Evolutionary conservation across 1,140 invertebrate species (phyloP).

Genomic region (Apis laboriosa): DNA sequence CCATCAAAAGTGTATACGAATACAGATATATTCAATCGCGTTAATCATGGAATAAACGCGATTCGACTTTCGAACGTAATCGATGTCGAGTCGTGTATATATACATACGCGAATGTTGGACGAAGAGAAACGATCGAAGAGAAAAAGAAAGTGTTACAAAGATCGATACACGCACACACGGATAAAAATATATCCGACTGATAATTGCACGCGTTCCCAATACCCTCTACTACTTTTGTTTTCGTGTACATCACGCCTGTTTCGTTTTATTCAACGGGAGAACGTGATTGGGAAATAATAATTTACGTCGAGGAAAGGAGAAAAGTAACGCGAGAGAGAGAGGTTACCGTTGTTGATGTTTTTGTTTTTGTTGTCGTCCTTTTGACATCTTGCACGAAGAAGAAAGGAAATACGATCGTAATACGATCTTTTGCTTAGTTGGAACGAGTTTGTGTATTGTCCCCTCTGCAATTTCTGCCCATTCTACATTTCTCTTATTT

Average conservation of each 20-base stretch:
- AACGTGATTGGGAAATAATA: neutral
- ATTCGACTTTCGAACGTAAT: no score
- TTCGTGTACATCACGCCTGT: neutral
- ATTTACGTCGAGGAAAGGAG: neutral
- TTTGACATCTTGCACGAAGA: neutral
- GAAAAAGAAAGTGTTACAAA: neutral
- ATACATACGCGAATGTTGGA: neutral
- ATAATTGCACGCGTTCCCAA: constrained; percentile 8
- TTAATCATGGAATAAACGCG: no score
- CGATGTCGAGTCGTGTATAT: no score
- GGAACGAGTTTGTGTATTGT: no score
- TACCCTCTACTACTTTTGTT: neutral
- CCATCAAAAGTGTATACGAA: no score
- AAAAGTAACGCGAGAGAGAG: neutral
- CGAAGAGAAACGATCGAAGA: neutral
- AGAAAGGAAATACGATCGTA: neutral
- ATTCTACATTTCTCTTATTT: no score
- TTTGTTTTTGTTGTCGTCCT: neutral
- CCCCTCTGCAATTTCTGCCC: no score
- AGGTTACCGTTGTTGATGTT: no score
- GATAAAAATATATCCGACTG: neutral
- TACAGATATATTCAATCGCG: no score
- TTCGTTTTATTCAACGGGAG: neutral
- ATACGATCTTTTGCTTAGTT: neutral
- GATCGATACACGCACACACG: neutral